A percentile compares a stretch with the other conserved stretches of the same genome.
Conservation (phyloP, 2,888 invertebrate genomes). For the Thyatira batis region DNA sequence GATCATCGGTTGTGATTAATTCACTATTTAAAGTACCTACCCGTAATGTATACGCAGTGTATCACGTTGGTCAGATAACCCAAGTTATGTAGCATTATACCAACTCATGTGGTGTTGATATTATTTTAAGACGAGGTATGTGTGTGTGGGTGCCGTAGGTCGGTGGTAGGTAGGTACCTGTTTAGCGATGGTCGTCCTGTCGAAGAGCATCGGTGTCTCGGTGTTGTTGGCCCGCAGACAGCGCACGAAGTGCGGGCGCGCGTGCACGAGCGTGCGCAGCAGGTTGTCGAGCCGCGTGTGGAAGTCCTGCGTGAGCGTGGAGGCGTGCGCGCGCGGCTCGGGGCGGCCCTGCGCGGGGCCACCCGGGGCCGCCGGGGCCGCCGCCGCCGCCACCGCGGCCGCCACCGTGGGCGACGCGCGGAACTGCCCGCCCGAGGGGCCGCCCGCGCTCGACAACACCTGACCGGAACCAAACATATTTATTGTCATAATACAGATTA, state of each 20-base stretch:
- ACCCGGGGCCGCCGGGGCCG: conserved; percentile 85
- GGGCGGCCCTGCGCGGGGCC: conserved; percentile 94
- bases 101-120: too few relatives aligned
- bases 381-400: conserved; percentile 83
- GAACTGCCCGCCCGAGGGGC: conserved; percentile 80
- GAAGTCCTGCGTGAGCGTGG: conserved; percentile 96
- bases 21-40: too few relatives aligned
- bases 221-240: conserved; percentile 94
- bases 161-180: too few relatives aligned
- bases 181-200: conserved; percentile 90
- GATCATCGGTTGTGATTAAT: too few relatives aligned
- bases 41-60: too few relatives aligned
- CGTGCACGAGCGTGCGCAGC: conserved; percentile 94
- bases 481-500: background rate
- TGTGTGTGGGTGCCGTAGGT: too few relatives aligned
- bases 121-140: too few relatives aligned
- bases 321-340: conserved; percentile 93
- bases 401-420: conserved; percentile 95
- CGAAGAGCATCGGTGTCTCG: conserved; percentile 92
- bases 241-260: conserved; percentile 96
- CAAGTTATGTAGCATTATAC: conserved; percentile 42
- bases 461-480: conserved; percentile 84
- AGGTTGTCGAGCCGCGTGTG: conserved; percentile 96
- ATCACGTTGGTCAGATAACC: too few relatives aligned
- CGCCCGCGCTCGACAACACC: conserved; percentile 82